Evolutionary conservation across 2,113 vertebrate genomes (phyloP), one percentile per base, ranked within the genome.

Genomic region (Cyprinodon variegatus): DNA sequence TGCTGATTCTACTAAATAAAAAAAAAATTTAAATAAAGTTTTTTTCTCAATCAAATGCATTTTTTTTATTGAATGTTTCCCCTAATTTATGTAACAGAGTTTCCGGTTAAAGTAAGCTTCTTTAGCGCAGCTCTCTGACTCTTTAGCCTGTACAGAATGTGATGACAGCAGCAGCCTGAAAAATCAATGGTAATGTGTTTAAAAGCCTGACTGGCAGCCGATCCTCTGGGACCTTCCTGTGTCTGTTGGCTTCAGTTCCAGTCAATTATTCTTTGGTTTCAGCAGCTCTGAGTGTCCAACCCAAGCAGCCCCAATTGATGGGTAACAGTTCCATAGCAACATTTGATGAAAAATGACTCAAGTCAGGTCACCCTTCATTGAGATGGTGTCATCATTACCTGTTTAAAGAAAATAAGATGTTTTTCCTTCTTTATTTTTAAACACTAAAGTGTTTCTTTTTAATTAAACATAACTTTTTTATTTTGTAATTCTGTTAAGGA

Each of bases 181-280:
- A 90, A 74, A 74, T 91, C 90, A 74, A 87, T 90, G 72, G 36
- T 83, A 83, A 92, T 81, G 87, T 85, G 78, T 82, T 85, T 74
- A 69, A 81, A 83, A 69, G 64, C 29, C 73, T 68, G 79, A 84
- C 73, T 4, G 71, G 86, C 86, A 48, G 82, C 63, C 0, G 9
- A 46, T 80, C 76, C 76, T 75, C 53, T 0, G 70, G 59, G 85
- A 88, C 73, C 82, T 59, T 76, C 72, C n/a, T 38, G 48, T 76
- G 73, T 83, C 72, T 70, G 50, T 20, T 77, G 70, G 77, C 83
- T 74, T 14, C 22, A 77, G 73, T 71, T 87, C 61, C 68, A 84
- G 77, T 87, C 82, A 76, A 74, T 86, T 81, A 84, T 53, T 77
- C 85, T 80, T 79, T 37, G 61, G 46, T 77, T 76, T 83, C 82